These are phyloP conservation scores for Dromaius novaehollandiae DNA, from an alignment of 2,113 vertebrate species.

Conservation along the genomic window DNA sequence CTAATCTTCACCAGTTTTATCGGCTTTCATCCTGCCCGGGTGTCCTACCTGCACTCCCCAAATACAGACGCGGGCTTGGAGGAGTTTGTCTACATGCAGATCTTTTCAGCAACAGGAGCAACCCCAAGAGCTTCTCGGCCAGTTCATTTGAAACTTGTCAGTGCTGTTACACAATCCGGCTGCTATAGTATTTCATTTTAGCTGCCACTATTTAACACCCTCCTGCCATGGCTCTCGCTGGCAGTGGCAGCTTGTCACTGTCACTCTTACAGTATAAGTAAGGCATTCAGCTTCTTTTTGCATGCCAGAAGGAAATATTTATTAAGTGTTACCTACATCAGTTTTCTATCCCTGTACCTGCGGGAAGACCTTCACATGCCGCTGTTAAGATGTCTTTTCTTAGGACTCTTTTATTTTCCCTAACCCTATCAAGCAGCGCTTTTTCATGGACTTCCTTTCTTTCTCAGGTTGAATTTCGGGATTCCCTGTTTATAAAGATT, in stretches of 20 bases:
- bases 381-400: not conserved
- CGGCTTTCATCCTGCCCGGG: no score
- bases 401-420: not conserved
- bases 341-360: not conserved
- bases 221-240: fast-evolving
- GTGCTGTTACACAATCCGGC: not conserved
- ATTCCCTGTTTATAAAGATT: not conserved
- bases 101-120: not conserved
- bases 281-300: not conserved
- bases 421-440: no score
- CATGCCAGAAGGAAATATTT: not conserved
- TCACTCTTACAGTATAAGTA: not conserved
- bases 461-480: not conserved
- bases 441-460: not conserved
- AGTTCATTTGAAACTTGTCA: not conserved
- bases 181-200: not conserved
- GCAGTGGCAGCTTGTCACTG: not conserved
- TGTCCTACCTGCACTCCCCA: not conserved
- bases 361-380: not conserved
- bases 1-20: fast-evolving
- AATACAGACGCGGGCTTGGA: not conserved
- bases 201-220: not conserved
- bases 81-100: fast-evolving
- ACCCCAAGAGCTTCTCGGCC: not conserved
- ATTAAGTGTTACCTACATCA: not conserved